These are phyloP conservation scores for Scaptomyza montana DNA, from an alignment of 1,140 invertebrate species.

Conservation along the genomic window DNA sequence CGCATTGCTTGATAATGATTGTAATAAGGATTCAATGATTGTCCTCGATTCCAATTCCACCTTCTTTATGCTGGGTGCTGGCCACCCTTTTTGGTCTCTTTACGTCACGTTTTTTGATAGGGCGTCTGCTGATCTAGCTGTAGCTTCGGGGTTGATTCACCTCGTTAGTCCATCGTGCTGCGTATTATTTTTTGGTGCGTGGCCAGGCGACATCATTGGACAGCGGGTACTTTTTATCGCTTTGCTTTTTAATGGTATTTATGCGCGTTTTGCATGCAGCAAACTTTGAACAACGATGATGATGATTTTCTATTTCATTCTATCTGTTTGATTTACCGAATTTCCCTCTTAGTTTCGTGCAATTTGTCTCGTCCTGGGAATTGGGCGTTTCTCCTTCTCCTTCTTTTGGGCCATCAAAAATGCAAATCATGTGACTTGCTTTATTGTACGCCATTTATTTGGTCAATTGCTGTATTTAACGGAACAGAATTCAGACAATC, in stretches of 20 bases:
- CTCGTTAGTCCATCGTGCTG: conserved; percentile 34
- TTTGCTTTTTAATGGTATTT: conserved; percentile 30
- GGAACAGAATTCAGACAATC: background rate
- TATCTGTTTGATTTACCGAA: background rate
- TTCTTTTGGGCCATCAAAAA: conserved; percentile 9
- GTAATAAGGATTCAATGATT: conserved; percentile 83
- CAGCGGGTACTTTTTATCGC: conserved; percentile 30
- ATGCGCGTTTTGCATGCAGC: conserved; percentile 65
- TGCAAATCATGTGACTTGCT: conserved; percentile 44
- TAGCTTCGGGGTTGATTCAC: conserved; percentile 43
- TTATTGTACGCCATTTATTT: conserved; percentile 36
- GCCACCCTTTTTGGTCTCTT: conserved; percentile 56
- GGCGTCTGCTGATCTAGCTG: conserved; percentile 34
- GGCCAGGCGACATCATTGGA: conserved; percentile 36
- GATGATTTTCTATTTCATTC: conserved; percentile 35
- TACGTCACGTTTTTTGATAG: conserved; percentile 57
- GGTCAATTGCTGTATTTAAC: conserved; percentile 26
- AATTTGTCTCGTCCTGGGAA: conserved; percentile 46
- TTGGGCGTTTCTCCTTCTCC: background rate
- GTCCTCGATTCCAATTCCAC: conserved; percentile 64
- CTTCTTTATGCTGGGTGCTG: conserved; percentile 24
- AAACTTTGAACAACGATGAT: conserved; percentile 10
- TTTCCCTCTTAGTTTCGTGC: background rate
- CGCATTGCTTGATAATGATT: conserved; percentile 67
- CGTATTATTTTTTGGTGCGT: conserved; percentile 13